A percentile compares a stretch with the other conserved stretches of the same genome.
These are phyloP conservation scores for Nemapogon koenigi DNA, from an alignment of 2,888 invertebrate species.

Conservation along the genomic window DNA sequence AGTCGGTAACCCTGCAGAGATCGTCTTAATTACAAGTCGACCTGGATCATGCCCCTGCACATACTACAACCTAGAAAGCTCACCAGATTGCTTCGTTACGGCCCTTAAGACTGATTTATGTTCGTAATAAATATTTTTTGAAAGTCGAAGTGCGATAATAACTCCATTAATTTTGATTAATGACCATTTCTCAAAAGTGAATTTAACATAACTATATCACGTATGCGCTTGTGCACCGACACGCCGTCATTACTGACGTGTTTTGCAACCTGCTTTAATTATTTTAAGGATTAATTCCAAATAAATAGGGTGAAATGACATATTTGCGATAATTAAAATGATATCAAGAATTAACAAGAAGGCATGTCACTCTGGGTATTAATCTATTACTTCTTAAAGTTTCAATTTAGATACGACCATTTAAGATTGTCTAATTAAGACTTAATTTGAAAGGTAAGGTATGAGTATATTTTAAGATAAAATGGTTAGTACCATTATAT, in stretches of 20 bases:
- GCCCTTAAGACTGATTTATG: slow-evolving; percentile 62
- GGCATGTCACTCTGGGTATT: no score
- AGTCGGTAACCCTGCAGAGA: slow-evolving; percentile 1
- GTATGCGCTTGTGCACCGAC: slow-evolving; percentile 1
- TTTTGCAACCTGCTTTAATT: slow-evolving; percentile 4
- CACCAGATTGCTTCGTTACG: slow-evolving; percentile 46
- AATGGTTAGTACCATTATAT: no score
- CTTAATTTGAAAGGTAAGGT: no score
- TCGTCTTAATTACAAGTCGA: slow-evolving; percentile 4
- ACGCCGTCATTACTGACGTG: slow-evolving; percentile 8
- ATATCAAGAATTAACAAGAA: no score
- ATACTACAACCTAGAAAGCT: slow-evolving; percentile 48
- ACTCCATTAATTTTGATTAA: slow-evolving; percentile 66
- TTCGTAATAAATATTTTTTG: slow-evolving; percentile 59
- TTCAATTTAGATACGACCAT: no score
- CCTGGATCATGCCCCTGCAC: slow-evolving; percentile 5
- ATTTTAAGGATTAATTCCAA: slow-evolving; percentile 4
- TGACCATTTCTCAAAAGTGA: slow-evolving; percentile 61
- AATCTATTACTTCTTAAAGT: no score
- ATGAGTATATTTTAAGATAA: no score
- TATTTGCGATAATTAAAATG: no score
- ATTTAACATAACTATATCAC: slow-evolving; percentile 27
- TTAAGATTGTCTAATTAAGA: no score
- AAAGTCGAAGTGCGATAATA: slow-evolving; percentile 62
- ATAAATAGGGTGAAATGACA: slow-evolving; percentile 3